These are phyloP conservation scores for Ahaetulla prasina DNA, from an alignment of 2,113 vertebrate genomes.

Conservation along the genomic window DNA sequence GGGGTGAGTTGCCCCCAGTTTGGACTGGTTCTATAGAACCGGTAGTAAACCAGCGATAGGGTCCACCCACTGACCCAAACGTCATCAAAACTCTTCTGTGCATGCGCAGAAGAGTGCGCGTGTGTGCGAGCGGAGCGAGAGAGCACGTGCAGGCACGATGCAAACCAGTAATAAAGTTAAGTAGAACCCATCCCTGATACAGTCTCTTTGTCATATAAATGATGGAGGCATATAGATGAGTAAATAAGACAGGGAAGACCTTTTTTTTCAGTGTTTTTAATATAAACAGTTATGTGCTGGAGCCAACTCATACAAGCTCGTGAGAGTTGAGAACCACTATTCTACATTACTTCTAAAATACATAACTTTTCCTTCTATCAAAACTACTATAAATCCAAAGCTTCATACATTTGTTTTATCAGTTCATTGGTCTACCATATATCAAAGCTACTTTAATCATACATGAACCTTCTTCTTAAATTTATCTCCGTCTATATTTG, in stretches of 20 bases:
- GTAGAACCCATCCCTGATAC: too few species aligned
- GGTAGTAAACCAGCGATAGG: too few species aligned
- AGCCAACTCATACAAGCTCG: neutral
- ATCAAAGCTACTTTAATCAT: neutral
- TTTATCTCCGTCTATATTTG: neutral
- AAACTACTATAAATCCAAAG: neutral
- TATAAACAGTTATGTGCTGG: neutral
- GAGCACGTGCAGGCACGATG: too few species aligned
- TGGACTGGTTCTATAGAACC: too few species aligned
- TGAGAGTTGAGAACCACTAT: neutral
- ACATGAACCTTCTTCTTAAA: neutral
- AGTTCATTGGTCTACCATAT: neutral
- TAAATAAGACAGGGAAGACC: neutral
- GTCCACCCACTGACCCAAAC: too few species aligned
- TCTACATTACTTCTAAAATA: neutral
- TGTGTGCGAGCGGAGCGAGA: too few species aligned
- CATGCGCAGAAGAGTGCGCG: too few species aligned
- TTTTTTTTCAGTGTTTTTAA: neutral
- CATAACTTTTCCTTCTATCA: neutral
- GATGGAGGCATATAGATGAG: neutral
- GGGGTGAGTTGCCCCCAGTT: too few species aligned
- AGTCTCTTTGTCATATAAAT: too few species aligned
- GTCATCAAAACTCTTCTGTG: too few species aligned
- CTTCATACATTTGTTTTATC: neutral
- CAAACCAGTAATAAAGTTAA: too few species aligned